Conservation (phyloP, 1,140 invertebrate species). For the Euglossa dilemma region DNA sequence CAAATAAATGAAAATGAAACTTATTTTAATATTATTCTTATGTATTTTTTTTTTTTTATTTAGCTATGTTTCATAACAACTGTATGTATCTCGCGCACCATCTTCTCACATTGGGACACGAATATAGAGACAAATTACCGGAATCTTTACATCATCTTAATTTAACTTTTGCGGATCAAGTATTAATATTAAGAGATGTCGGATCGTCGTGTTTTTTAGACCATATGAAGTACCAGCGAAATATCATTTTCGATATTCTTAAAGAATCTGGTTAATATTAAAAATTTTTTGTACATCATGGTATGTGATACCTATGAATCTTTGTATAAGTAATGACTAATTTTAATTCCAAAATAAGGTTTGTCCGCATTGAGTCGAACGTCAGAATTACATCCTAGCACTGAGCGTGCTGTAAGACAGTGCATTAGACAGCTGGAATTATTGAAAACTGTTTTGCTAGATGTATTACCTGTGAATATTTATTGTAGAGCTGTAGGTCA, state of each 20-base stretch:
- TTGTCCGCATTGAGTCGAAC: conserved; percentile 82
- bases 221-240: conserved; percentile 88
- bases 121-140: conserved; percentile 82
- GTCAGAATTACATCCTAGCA: conserved; percentile 84
- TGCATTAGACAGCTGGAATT: conserved; percentile 92
- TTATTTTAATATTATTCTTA: not conserved
- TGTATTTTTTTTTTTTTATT: conserved; percentile 10
- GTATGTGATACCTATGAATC: not conserved
- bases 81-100: conserved; percentile 94
- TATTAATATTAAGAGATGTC: conserved; percentile 84
- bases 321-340: not conserved
- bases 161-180: conserved; percentile 85
- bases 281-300: not conserved
- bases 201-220: conserved; percentile 87
- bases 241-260: conserved; percentile 88
- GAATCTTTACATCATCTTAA: conserved; percentile 77
- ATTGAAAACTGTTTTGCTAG: conserved; percentile 93
- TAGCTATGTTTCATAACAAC: conserved; percentile 96
- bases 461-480: conserved; percentile 87
- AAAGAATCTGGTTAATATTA: conserved; percentile 85
- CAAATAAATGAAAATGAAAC: not conserved
- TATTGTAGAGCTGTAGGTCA: conserved; percentile 86
- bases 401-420: conserved; percentile 90
- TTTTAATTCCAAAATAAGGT: conserved; percentile 80
- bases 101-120: conserved; percentile 86